These are phyloP conservation scores for Spheniscus humboldti DNA, from an alignment of 2,797 vertebrate genomes.

Conservation along the genomic window DNA sequence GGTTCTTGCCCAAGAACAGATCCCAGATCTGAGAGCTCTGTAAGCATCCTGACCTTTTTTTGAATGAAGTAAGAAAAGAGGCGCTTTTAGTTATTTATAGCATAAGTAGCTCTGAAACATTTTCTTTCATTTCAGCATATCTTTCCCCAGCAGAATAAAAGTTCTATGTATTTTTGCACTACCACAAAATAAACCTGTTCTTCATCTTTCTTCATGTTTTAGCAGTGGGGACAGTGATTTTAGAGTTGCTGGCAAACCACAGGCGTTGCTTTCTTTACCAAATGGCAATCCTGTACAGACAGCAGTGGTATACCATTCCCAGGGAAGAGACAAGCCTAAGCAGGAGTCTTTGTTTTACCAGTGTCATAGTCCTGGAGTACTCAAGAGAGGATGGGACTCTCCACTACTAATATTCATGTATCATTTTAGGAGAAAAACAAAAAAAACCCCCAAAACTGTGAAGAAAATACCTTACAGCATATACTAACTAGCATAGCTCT, in stretches of 20 bases:
- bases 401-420: background rate
- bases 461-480: background rate
- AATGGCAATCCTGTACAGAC: background rate
- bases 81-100: background rate
- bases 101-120: background rate
- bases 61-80: background rate
- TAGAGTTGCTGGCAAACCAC: background rate
- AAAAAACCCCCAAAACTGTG: background rate
- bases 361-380: background rate
- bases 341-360: background rate
- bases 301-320: background rate
- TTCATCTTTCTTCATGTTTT: background rate
- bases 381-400: background rate
- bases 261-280: background rate
- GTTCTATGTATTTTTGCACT: background rate
- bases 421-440: background rate
- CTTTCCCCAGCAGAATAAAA: background rate
- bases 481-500: background rate
- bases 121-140: background rate
- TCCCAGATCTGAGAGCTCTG: background rate
- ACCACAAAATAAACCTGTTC: background rate
- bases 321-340: background rate
- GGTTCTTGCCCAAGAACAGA: background rate
- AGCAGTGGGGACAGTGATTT: background rate
- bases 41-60: background rate